A percentile compares a stretch with the other conserved stretches of the same genome.
Evolutionary conservation across 2,797 vertebrate genomes (phyloP).

Genomic region (Adelosebastes latens): DNA sequence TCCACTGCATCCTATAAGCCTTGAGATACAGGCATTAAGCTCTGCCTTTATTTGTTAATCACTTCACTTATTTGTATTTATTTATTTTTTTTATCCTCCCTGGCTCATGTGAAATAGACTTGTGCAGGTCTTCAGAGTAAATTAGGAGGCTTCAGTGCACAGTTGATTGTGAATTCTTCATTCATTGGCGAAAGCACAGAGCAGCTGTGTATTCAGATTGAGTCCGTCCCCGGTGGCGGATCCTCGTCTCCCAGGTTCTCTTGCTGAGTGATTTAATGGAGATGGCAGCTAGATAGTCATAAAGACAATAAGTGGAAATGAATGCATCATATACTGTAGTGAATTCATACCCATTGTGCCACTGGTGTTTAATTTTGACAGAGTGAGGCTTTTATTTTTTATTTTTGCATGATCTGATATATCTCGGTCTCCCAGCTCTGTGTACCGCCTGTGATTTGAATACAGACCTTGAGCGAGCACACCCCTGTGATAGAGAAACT

Average conservation of each 20-base stretch:
- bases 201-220: slow-evolving; percentile 68
- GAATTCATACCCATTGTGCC: slow-evolving; percentile 19
- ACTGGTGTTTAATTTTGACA: slow-evolving; percentile 11
- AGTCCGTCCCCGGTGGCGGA: slow-evolving; percentile 47
- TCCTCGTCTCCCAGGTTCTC: slow-evolving; percentile 52
- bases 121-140: slow-evolving; percentile 18
- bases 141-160: slow-evolving; percentile 39
- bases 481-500: slow-evolving; percentile 45
- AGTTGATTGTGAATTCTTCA: slow-evolving; percentile 48
- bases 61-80: not conserved
- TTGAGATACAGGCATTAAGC: slow-evolving; percentile 14
- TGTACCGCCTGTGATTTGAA: slow-evolving; percentile 47
- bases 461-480: slow-evolving; percentile 42
- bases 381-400: not conserved
- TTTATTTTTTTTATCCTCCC: not conserved
- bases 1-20: not conserved
- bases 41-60: slow-evolving; percentile 25
- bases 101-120: slow-evolving; percentile 17
- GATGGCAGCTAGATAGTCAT: slow-evolving; percentile 46
- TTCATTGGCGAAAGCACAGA: slow-evolving; percentile 56
- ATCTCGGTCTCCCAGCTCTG: slow-evolving; percentile 11
- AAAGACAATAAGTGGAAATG: slow-evolving; percentile 52
- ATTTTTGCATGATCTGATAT: not conserved
- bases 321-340: slow-evolving; percentile 23
- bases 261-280: slow-evolving; percentile 50